phyloP scores from a whole-genome alignment of 2,113 vertebrate species.

The Sylvietta virens region DNA sequence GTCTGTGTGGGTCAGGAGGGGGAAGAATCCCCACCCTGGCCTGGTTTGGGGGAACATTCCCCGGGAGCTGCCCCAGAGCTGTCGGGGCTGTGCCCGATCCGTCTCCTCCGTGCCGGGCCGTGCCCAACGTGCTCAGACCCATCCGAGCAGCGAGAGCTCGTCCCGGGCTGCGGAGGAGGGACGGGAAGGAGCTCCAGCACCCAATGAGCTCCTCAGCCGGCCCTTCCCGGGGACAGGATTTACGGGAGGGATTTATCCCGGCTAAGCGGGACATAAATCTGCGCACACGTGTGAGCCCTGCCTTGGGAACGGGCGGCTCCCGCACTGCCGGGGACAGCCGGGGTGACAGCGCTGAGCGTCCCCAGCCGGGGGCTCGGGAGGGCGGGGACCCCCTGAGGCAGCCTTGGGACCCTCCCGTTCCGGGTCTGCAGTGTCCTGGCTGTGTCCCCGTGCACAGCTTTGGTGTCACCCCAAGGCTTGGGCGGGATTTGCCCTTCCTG shows the following conservation, averaged over 20 bases:
- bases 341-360: too few species aligned
- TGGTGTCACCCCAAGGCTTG: neutral
- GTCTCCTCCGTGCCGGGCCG: neutral
- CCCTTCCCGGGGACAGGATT: slow-evolving; percentile 58
- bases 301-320: too few species aligned
- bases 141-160: neutral
- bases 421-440: fast-evolving
- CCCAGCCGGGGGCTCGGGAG: too few species aligned
- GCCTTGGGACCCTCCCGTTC: neutral
- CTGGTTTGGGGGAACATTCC: neutral
- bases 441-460: fast-evolving
- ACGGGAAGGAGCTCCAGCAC: slow-evolving; percentile 26
- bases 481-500: neutral
- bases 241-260: slow-evolving; percentile 72
- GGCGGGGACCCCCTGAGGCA: too few species aligned
- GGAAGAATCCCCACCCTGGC: neutral
- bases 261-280: slow-evolving; percentile 58
- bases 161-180: slow-evolving; percentile 28
- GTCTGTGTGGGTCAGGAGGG: neutral
- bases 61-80: neutral
- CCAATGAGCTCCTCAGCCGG: slow-evolving; percentile 57
- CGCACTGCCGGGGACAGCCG: too few species aligned
- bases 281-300: too few species aligned
- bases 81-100: neutral
- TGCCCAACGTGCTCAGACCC: neutral